Base-by-base conservation (phyloP, 53 echinoderm and acorn worm genomes). In the Holothuria scabra region DNA sequence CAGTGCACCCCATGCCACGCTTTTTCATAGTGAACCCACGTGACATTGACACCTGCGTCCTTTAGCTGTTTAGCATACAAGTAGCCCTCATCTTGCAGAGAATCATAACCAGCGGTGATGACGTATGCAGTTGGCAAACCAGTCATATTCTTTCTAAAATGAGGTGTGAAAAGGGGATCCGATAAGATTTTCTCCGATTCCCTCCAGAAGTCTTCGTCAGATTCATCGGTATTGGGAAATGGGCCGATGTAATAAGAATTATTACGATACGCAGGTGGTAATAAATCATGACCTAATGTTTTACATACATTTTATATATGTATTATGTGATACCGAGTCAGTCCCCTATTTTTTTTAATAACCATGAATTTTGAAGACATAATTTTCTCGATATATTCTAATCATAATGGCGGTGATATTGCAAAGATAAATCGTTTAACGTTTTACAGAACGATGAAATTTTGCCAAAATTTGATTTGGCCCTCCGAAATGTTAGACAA, bases 41-140 rank as follows among this genome's bases (percentile, higher is more conserved):
- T 87, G 57, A 89, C 91, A 5, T 76, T 76, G 1, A 91, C 93
- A 8, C 89, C 95, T 33, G 91, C 93, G 38, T 83, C 38, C 64
- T 93, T 85, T 22, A 95, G 84, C 25, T 85, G 80, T 79, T 95
- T 85, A n/a, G 82, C 91, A 83, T 95, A 95, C 46, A 95, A 60
- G 67, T 89, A 87, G 63, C 95, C 91, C 32, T 95, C 95, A 80
- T 95, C 95, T 19, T 93, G 76, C n/a, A 95, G 81, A 9, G 83
- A 33, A 49, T 95, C 95, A 59, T 68, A 87, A 46, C 86, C 87
- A 29, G 82, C 89, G 4, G 93, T 95, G 18, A 90, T 55, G 67
- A 95, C 84, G 85, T 93, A 93, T 31, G 92, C 82, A 5, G 61
- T 63, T 1, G 92, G 89, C 26, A 92, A 67, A 12, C 86, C 92